Conservation (phyloP, 2,888 invertebrate species). For the Melinaea menophilus region DNA sequence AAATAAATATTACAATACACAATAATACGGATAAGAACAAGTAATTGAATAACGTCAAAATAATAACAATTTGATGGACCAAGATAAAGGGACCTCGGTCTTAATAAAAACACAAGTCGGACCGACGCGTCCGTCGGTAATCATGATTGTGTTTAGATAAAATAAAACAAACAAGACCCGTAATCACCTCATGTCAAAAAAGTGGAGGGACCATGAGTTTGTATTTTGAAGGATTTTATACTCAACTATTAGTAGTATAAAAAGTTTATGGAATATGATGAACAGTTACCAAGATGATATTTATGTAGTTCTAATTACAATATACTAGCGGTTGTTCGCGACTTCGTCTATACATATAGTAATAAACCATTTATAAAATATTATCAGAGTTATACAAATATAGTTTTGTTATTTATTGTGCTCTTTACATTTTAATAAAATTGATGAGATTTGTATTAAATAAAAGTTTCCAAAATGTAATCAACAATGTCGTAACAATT, state of each 20-base stretch:
- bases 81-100: neutral
- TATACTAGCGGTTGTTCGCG: no score
- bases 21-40: neutral
- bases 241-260: no score
- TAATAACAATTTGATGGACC: neutral
- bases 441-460: no score
- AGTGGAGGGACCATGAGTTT: slow-evolving; percentile 40
- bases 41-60: neutral
- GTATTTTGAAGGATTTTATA: slow-evolving; percentile 1
- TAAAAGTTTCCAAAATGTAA: neutral
- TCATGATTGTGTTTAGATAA: slow-evolving; percentile 76
- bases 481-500: neutral
- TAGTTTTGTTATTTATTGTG: no score
- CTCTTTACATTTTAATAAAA: no score
- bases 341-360: no score
- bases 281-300: no score
- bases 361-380: no score
- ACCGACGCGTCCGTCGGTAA: slow-evolving; percentile 60
- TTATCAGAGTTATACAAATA: no score
- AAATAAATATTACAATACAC: neutral
- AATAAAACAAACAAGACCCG: slow-evolving; percentile 68
- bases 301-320: no score
- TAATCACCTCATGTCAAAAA: slow-evolving; percentile 70
- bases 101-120: slow-evolving; percentile 41
- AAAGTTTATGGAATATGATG: no score